Base-by-base conservation (phyloP, 2,113 vertebrate genomes). In the Limanda limanda region DNA sequence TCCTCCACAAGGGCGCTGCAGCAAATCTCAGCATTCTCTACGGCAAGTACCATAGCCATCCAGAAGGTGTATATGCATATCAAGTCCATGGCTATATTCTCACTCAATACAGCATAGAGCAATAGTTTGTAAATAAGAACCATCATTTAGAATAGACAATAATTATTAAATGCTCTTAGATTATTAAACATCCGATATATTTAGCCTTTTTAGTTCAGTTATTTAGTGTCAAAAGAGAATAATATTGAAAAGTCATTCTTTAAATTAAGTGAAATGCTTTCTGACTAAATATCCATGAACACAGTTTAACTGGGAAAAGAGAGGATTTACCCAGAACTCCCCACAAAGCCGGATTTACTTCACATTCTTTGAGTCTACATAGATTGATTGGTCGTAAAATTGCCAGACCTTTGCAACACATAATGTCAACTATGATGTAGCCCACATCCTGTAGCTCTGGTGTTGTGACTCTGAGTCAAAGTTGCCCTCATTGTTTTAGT, bases 11-110 rank as follows among this genome's bases (percentile, higher is more conserved):
- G 11, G 13, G 14, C 2, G 13, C 13, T 45, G 31, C 12, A 66
- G 62, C 20, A 37, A 63, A 48, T 66, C 83, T 58, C 78, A 80
- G 69, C 72, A 67, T 24, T 51, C 63, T 35, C 40, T 37, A 0
- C 58, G 51, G 37, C 20, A 47, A 75, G 56, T 3, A 0, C 9
- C 20, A 71, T 69, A 61, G 14, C 47, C 15, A 62, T 68, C 37
- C 52, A 45, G 42, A 12, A 52, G 71, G 67, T 58, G 21, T 37
- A 37, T 11, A 40, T 64, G 63, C 61, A 69, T 72, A 77, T 75
- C 67, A 83, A 68, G 55, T 40, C 31, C 31, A 31, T 31, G 31
- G 31, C 31, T 8, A 31, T 7, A 31, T 31, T 78, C 58, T 65
- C 37, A 4, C 55, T 74, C 42, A 58, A 40, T 67, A 58, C 37